Evolutionary conservation across 2,888 invertebrate species (phyloP).

Genomic region (Phragmatobia fuliginosa): DNA sequence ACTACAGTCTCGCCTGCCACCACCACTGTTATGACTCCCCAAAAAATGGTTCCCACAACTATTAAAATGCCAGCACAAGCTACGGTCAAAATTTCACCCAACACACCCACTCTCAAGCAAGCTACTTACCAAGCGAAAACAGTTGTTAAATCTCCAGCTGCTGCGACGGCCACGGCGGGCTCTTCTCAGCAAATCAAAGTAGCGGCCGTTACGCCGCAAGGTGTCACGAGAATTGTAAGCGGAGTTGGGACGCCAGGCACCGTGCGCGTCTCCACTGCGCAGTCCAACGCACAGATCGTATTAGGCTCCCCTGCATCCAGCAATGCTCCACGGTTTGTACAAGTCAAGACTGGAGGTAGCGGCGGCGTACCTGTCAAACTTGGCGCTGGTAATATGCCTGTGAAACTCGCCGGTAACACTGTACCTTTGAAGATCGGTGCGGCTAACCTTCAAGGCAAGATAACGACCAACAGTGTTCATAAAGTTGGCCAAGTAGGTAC

Average conservation of each 20-base stretch:
- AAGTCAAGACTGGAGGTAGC: slow-evolving; percentile 76
- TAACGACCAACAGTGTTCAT: slow-evolving; percentile 70
- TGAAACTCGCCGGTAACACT: slow-evolving; percentile 73
- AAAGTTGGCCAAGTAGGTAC: slow-evolving; percentile 67
- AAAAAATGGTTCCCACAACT: slow-evolving; percentile 71
- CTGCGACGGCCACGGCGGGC: slow-evolving; percentile 66
- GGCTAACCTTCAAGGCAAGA: slow-evolving; percentile 77
- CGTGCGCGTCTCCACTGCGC: slow-evolving; percentile 76
- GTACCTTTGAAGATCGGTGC: slow-evolving; percentile 79
- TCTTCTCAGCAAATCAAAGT: slow-evolving; percentile 80
- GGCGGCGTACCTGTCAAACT: slow-evolving; percentile 74
- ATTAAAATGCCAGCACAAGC: slow-evolving; percentile 72
- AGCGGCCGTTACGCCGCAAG: slow-evolving; percentile 77
- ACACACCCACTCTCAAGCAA: slow-evolving; percentile 74
- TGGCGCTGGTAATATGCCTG: slow-evolving; percentile 72
- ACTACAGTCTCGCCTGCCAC: slow-evolving; percentile 64
- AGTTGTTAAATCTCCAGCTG: slow-evolving; percentile 68
- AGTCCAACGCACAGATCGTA: slow-evolving; percentile 75
- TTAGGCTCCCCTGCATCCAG: slow-evolving; percentile 64
- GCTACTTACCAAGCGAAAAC: slow-evolving; percentile 71
- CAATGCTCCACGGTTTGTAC: slow-evolving; percentile 76
- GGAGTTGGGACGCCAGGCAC: slow-evolving; percentile 72
- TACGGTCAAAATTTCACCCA: slow-evolving; percentile 75
- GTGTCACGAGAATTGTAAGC: slow-evolving; percentile 79
- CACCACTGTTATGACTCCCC: slow-evolving; percentile 70